Evolutionary conservation across 2,113 vertebrate genomes (phyloP).

Genomic region (Phoxinus phoxinus): DNA sequence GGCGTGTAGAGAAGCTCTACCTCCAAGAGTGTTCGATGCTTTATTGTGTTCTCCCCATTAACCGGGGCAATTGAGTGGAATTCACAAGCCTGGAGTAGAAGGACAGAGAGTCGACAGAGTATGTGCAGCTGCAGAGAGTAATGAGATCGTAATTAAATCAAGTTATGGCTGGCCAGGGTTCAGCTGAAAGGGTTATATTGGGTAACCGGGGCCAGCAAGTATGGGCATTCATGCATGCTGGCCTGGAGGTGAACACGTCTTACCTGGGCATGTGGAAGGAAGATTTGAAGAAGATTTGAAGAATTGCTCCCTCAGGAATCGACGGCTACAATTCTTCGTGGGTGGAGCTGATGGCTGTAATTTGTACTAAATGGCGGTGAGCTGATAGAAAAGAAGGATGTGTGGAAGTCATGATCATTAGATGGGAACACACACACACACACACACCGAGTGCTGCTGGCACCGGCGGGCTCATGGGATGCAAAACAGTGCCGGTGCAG

Average conservation of each 20-base stretch:
- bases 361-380: constrained; percentile 45
- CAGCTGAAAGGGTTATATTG: constrained; percentile 32
- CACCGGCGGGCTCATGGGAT: constrained; percentile 25
- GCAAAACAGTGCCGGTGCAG: constrained; percentile 7
- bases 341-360: constrained; percentile 44
- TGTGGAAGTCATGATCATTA: constrained; percentile 52
- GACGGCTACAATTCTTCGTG: background rate
- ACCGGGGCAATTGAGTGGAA: constrained; percentile 60
- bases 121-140: constrained; percentile 50
- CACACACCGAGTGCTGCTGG: constrained; percentile 10
- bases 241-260: constrained; percentile 17
- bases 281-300: constrained; percentile 31
- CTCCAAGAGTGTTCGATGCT: constrained; percentile 37
- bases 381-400: constrained; percentile 48
- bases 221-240: constrained; percentile 10
- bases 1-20: constrained; percentile 29
- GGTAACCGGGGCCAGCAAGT: constrained; percentile 22
- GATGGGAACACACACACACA: constrained; percentile 32
- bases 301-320: background rate
- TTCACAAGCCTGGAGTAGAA: constrained; percentile 41
- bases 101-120: constrained; percentile 32
- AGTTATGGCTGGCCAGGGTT: constrained; percentile 48
- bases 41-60: constrained; percentile 53
- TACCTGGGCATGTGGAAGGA: constrained; percentile 30
- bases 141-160: constrained; percentile 57